Conservation (phyloP, 2,113 vertebrate species). For the Jaculus jaculus region DNA sequence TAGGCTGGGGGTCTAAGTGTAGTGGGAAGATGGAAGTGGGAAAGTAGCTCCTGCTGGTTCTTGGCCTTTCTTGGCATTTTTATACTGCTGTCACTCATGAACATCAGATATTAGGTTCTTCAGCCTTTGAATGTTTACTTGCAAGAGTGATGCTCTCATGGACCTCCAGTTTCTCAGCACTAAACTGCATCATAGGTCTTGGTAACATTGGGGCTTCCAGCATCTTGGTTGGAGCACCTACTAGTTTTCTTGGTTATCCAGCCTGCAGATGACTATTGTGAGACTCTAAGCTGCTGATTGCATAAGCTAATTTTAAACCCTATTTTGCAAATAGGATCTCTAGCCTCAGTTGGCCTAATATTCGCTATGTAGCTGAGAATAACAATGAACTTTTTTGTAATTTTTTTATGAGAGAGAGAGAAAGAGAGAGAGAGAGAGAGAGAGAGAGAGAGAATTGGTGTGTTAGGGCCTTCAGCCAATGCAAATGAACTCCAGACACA, state of each 20-base stretch:
- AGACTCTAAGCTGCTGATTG: neutral
- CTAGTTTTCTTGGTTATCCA: neutral
- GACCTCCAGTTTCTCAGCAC: neutral
- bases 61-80: neutral
- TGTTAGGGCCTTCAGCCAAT: too few relatives aligned
- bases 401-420: too few relatives aligned
- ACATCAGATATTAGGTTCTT: neutral
- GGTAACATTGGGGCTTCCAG: neutral
- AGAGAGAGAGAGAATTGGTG: too few relatives aligned
- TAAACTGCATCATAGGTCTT: neutral
- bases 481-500: too few relatives aligned
- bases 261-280: neutral
- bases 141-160: accelerated
- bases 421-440: too few relatives aligned
- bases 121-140: neutral
- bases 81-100: neutral
- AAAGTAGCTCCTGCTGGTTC: neutral
- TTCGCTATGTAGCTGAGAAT: too few relatives aligned
- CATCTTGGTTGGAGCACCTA: neutral
- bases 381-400: too few relatives aligned
- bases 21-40: neutral
- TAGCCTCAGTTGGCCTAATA: too few relatives aligned
- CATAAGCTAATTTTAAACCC: neutral
- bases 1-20: neutral
- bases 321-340: too few relatives aligned